phyloP scores from a whole-genome alignment of 2,797 vertebrate species.

The Sus cebifrons region DNA sequence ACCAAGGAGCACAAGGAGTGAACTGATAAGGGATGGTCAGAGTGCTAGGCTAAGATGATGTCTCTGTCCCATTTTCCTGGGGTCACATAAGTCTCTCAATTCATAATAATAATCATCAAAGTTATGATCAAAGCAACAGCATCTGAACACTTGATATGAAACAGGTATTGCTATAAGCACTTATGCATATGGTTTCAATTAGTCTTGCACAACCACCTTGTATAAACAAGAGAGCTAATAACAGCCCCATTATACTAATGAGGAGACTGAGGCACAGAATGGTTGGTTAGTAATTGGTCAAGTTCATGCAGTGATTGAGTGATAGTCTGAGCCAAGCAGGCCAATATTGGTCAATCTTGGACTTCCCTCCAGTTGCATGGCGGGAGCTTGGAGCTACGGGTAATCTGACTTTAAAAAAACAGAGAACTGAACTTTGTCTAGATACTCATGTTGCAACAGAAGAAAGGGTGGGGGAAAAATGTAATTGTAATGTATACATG shows the following conservation, averaged over 20 bases:
- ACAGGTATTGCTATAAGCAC: background rate
- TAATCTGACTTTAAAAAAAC: constrained; percentile 2
- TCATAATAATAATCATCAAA: background rate
- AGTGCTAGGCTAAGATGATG: background rate
- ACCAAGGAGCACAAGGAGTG: background rate
- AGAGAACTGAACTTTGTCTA: too few relatives aligned
- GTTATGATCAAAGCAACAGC: background rate
- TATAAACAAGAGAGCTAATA: background rate
- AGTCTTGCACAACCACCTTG: background rate
- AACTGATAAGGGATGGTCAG: background rate
- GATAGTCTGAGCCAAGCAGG: background rate
- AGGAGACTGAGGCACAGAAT: background rate
- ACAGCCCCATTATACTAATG: background rate
- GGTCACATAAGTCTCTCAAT: background rate
- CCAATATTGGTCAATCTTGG: background rate
- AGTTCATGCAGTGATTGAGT: background rate
- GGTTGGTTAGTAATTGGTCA: background rate
- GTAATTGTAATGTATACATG: too few relatives aligned
- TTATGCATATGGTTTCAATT: background rate
- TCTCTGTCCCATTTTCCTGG: background rate
- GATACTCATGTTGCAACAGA: too few relatives aligned
- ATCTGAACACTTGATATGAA: background rate
- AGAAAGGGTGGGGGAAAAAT: too few relatives aligned
- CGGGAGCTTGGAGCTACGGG: background rate
- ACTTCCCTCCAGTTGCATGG: background rate